Conservation (phyloP, 2,113 vertebrate species). For the Seriola quinqueradiata region DNA sequence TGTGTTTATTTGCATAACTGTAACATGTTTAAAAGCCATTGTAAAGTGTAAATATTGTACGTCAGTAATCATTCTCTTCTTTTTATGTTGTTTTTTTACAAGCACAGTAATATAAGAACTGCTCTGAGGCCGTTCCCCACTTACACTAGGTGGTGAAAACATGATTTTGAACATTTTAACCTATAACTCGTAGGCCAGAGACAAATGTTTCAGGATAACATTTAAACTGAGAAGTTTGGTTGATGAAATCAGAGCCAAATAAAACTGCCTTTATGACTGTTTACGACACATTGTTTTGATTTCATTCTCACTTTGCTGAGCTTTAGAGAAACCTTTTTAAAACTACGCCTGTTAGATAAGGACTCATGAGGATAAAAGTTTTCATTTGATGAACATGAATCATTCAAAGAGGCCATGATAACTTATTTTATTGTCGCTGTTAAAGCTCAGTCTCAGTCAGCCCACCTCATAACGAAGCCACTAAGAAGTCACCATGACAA, state of each 20-base stretch:
- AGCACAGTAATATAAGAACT: slow-evolving; percentile 51
- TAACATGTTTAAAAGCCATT: slow-evolving; percentile 63
- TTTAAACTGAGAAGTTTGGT: slow-evolving; percentile 31
- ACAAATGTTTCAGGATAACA: slow-evolving; percentile 25
- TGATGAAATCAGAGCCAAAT: slow-evolving; percentile 62
- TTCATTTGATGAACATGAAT: slow-evolving; percentile 4
- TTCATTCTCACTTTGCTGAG: neutral
- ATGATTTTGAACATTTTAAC: neutral
- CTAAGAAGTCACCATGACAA: neutral
- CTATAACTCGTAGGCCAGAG: neutral
- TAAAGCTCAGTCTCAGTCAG: neutral
- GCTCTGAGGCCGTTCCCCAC: slow-evolving; percentile 25
- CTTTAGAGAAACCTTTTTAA: neutral
- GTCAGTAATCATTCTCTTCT: slow-evolving; percentile 18
- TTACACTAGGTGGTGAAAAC: slow-evolving; percentile 13
- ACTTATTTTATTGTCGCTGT: neutral
- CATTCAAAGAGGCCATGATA: neutral
- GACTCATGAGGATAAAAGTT: neutral
- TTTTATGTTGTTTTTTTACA: slow-evolving; percentile 42
- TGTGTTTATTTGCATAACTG: slow-evolving; percentile 63
- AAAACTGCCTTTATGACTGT: slow-evolving; percentile 63
- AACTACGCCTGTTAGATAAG: neutral
- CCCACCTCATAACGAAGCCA: neutral
- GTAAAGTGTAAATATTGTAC: slow-evolving; percentile 68
- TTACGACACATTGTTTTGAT: slow-evolving; percentile 19